Evolutionary conservation across 2,797 vertebrate species (phyloP), one percentile per base, ranked within the genome.

Genomic region (Prunella strophiata): DNA sequence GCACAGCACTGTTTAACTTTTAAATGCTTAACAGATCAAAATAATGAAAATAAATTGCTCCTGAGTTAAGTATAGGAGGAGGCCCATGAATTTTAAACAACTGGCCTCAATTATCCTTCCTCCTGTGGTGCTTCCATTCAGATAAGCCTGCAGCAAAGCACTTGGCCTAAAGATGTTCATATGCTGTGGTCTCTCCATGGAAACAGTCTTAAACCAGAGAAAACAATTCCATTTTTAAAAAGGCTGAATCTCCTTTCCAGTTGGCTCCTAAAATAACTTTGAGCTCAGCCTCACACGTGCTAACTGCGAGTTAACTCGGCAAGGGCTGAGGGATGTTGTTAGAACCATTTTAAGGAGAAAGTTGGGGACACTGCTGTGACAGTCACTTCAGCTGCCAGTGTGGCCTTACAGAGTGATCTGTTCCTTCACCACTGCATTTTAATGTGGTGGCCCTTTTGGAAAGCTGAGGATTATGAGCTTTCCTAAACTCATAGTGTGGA

Each of bases 171-270:
- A 96, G 96, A 91, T 93, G 92, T 93, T 94, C 86, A 21, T 97
- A 9, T 91, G 93, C 95, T 93, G 83, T 96, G 91, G 89, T 94
- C 93, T 97, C 96, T 96, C 96, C 94, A 96, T 96, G 96, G 96
- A 96, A 97, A 97, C 94, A 91, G 88, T 45, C 80, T 93, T 90
- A 91, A 97, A 95, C 88, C 88, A 72, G 66, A 85, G 85, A 90
- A 96, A 97, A 96, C 94, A 94, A 93, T 88, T 94, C 89, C 45
- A 50, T 94, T 96, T 90, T 91, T 58, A 7, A 88, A 95, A 94
- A 85, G 84, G 77, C 77, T 67, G 70, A 88, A 73, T 94, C 74
- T 87, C 63, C 89, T 93, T 97, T 96, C 89, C 88, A 94, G 38
- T 95, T 96, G 74, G 91, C 83, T 96, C 88, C 93, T 80, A 90